Conservation (phyloP, 1,140 invertebrate genomes). For the Drosophila asahinai region DNA sequence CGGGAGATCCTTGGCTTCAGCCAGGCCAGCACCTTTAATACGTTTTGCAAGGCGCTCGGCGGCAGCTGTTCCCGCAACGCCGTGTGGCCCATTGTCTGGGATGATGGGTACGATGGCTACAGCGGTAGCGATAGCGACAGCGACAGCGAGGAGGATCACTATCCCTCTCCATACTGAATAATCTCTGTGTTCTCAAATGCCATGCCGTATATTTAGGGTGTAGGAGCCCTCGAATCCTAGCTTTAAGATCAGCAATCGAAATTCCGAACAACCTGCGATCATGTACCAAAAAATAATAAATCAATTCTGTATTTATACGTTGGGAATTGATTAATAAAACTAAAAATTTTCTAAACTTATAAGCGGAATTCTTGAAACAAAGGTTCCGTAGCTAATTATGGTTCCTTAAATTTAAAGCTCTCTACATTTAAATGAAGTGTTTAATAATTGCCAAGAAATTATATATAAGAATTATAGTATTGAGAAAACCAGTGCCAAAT, state of each 20-base stretch:
- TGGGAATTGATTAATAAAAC: conserved; percentile 1
- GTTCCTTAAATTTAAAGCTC: neutral
- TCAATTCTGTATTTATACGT: neutral
- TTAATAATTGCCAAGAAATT: too few relatives aligned
- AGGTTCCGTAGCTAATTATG: neutral
- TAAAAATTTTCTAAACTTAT: neutral
- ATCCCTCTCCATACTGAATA: conserved; percentile 34
- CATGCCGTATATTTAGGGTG: neutral
- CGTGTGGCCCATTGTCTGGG: conserved; percentile 86
- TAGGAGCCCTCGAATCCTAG: conserved; percentile 27
- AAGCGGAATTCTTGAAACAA: neutral
- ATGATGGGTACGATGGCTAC: conserved; percentile 45
- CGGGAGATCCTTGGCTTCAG: conserved; percentile 96
- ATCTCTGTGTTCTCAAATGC: conserved; percentile 10
- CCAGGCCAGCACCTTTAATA: conserved; percentile 94
- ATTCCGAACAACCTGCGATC: conserved; percentile 49
- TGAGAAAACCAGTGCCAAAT: too few relatives aligned
- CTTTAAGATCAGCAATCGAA: conserved; percentile 19
- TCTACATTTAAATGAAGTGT: too few relatives aligned
- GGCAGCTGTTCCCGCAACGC: conserved; percentile 85
- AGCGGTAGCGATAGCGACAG: neutral
- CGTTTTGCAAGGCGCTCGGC: conserved; percentile 89
- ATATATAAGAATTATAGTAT: too few relatives aligned
- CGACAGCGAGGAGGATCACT: conserved; percentile 17
- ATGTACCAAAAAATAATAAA: conserved; percentile 37